These are phyloP conservation scores for Callocephalon fimbriatum DNA, from an alignment of 2,113 vertebrate genomes.

Conservation along the genomic window DNA sequence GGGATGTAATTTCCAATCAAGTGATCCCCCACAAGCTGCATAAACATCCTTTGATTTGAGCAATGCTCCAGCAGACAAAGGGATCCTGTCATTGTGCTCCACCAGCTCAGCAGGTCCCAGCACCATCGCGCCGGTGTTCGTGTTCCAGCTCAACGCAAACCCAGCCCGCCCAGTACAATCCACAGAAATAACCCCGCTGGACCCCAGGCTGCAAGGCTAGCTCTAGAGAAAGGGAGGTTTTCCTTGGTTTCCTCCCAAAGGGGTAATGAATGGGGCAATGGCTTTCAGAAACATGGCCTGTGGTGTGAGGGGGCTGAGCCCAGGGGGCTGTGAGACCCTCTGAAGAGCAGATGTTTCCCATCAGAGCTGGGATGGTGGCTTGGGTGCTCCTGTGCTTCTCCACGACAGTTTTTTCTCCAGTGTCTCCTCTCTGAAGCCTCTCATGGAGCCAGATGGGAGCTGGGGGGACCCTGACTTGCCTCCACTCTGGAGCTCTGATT, in stretches of 20 bases:
- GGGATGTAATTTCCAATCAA: constrained; percentile 2
- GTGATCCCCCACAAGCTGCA: not conserved
- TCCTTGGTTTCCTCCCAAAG: not conserved
- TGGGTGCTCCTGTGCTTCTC: not conserved
- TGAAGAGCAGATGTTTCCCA: not conserved
- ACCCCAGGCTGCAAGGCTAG: not conserved
- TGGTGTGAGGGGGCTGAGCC: not conserved
- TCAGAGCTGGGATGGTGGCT: not conserved
- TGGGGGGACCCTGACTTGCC: not conserved
- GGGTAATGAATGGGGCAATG: not conserved
- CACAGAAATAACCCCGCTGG: not conserved
- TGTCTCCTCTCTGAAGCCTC: not conserved
- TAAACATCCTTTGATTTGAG: not conserved
- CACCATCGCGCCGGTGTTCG: fast-evolving
- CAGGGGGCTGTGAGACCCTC: not conserved
- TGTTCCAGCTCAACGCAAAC: not conserved
- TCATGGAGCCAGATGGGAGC: not conserved
- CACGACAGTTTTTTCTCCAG: not conserved
- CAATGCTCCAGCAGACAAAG: not conserved
- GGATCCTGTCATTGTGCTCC: not conserved
- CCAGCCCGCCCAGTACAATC: not conserved
- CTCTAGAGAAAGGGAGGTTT: not conserved
- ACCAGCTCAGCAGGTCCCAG: not conserved
- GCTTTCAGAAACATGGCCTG: not conserved
- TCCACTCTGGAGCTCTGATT: not conserved